Base-by-base conservation (phyloP, 1,140 invertebrate genomes). In the Halyomorpha halys region DNA sequence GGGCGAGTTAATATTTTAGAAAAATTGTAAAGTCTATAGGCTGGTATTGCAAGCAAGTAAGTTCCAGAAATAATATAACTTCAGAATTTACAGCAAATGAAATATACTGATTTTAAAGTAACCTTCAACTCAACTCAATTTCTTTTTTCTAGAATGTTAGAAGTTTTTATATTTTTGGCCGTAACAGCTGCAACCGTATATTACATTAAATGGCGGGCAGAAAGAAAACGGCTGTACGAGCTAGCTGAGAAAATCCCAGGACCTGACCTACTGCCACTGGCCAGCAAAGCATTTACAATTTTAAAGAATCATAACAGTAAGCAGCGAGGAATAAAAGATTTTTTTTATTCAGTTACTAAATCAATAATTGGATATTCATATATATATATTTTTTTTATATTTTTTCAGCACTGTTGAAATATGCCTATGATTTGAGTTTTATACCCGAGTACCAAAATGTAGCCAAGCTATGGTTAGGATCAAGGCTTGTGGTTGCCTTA, bases 161-260 rank as follows among this genome's bases (percentile, higher is more conserved):
- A 25, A 14, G 39, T 68, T 15, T 39, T 68, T 11, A n/a, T 54
- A 4, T 15, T 30, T 8, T 44, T 65, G 49, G 61, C 39, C 16
- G 44, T 61, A 9, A 34, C 61, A 3, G 65, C 56, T 3, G 62
- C 11, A 8, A 39, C 80, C 79, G 63, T 77, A 81, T 16, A 82
- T 80, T 86, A 83, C 72, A 76, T 82, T 23, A 89, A 89, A 74
- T 90, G 85, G 81, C 79, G 81, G 44, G 74, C 88, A 64, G 86
- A 83, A 0, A 78, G 85, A 21, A 76, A 80, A 21, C 82, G 84
- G 67, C 73, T 90, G 72, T 75, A 86, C 61, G 82, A 87, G 72
- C 73, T 89, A 44, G 86, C 84, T 0, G 81, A 81, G 3, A 84
- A 84, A 70, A 69, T 90, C 23, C 82, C 83, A 4, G 87, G 87